phyloP scores from a whole-genome alignment of 2,797 vertebrate genomes.

The Dryobates pubescens region DNA sequence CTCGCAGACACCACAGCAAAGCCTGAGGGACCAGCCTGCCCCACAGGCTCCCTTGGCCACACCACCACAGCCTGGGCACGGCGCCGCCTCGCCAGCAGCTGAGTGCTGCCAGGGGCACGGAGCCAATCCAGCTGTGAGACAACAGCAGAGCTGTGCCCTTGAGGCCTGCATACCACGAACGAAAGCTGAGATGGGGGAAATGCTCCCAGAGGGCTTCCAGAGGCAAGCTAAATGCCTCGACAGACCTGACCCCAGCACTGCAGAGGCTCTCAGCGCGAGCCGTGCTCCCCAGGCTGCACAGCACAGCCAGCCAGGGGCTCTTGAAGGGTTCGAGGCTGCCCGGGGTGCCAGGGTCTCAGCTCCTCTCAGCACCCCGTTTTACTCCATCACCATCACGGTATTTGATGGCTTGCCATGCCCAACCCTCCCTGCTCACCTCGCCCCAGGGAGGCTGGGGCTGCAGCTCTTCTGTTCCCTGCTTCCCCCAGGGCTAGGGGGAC shows the following conservation, averaged over 20 bases:
- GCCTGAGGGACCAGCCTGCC: not conserved
- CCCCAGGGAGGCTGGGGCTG: not conserved
- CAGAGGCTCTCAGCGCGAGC: not conserved
- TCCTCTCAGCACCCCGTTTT: not conserved
- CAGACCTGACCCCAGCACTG: not conserved
- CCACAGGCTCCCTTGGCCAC: not conserved
- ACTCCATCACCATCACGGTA: not conserved
- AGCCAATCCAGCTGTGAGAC: not conserved
- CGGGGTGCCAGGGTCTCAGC: not conserved
- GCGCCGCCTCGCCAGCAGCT: not conserved
- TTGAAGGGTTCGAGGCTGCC: not conserved
- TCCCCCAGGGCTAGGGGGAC: not conserved
- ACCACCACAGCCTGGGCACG: not conserved
- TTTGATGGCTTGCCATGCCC: not conserved
- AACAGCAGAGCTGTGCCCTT: not conserved
- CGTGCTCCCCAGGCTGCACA: accelerated
- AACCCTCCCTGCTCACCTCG: not conserved
- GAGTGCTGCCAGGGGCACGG: not conserved
- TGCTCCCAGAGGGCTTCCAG: not conserved
- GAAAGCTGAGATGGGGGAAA: not conserved
- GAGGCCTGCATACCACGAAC: not conserved
- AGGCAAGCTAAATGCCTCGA: not conserved
- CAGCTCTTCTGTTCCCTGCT: not conserved
- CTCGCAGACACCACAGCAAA: not conserved
- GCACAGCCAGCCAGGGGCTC: not conserved